Conservation (phyloP, 2,797 vertebrate genomes). For the Sphenopsis melanotis region DNA sequence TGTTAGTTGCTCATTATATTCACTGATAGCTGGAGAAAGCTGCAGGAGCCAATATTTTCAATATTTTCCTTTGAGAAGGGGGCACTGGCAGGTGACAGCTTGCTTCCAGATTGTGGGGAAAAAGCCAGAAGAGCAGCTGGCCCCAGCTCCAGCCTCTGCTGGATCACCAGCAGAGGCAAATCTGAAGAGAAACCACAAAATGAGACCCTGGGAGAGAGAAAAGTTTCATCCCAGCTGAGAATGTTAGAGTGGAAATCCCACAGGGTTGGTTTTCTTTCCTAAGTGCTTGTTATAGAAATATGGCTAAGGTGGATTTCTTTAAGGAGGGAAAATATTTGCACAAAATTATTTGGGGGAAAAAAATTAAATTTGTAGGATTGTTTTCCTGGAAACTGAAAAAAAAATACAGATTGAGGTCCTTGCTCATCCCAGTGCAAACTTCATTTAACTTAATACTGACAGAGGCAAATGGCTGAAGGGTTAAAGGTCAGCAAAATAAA, state of each 20-base stretch:
- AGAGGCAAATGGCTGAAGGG: not conserved
- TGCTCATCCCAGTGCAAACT: not conserved
- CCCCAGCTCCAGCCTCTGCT: not conserved
- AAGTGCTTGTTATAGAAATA: not conserved
- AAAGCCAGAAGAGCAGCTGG: not conserved
- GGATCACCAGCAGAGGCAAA: not conserved
- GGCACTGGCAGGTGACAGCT: not conserved
- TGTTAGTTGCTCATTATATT: not conserved
- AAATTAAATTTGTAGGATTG: not conserved
- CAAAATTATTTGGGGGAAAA: fast-evolving
- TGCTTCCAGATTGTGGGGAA: not conserved
- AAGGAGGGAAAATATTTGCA: not conserved
- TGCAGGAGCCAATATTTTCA: not conserved
- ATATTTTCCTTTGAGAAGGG: not conserved
- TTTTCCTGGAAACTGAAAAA: not conserved
- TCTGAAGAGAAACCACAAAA: not conserved
- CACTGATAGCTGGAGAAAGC: not conserved
- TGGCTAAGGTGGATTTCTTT: not conserved
- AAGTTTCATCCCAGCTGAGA: not conserved
- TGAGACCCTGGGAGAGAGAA: not conserved
- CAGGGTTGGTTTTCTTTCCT: not conserved
- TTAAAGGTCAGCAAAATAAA: not conserved
- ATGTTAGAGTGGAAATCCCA: not conserved
- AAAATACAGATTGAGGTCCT: not conserved
- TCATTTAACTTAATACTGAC: not conserved